Percentiles rank a stretch among this genome's conserved stretches.
phyloP scores from a whole-genome alignment of 1,140 invertebrate species.

The Frieseomelitta varia region DNA sequence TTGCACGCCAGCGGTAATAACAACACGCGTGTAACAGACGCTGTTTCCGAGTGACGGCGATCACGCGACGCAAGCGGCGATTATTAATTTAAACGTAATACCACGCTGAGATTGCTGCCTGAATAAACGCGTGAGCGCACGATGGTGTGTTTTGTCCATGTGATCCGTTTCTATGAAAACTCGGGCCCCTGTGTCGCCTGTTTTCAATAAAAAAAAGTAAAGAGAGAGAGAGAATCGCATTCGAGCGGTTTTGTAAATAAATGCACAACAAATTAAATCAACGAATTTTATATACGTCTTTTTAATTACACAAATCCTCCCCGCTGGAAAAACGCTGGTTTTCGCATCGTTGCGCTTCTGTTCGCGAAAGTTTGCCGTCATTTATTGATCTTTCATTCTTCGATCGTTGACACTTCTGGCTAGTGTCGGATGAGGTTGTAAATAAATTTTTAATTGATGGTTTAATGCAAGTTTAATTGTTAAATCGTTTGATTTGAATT shows the following conservation, averaged over 20 bases:
- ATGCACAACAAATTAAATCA: too few relatives aligned
- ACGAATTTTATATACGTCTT: too few relatives aligned
- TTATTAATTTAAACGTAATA: conserved; percentile 51
- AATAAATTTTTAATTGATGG: too few relatives aligned
- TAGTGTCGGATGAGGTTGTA: too few relatives aligned
- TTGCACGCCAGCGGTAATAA: conserved; percentile 41
- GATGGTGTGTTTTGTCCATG: rapidly evolving
- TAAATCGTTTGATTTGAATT: too few relatives aligned
- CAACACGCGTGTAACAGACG: conserved; percentile 46
- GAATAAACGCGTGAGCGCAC: not conserved
- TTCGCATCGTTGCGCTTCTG: too few relatives aligned
- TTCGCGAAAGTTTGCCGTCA: too few relatives aligned
- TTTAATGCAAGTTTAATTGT: too few relatives aligned
- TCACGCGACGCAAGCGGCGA: conserved; percentile 41
- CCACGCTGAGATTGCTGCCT: conserved; percentile 7
- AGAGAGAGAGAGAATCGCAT: not conserved
- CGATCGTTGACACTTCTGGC: too few relatives aligned
- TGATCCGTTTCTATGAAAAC: not conserved
- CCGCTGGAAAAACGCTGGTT: too few relatives aligned
- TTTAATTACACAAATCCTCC: too few relatives aligned
- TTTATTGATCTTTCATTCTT: too few relatives aligned
- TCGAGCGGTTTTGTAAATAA: not conserved
- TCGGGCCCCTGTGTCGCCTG: not conserved
- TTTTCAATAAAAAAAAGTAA: not conserved
- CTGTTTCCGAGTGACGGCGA: conserved; percentile 41